phyloP scores from a whole-genome alignment of 2,113 vertebrate species.

The Thamnophis sirtalis region DNA sequence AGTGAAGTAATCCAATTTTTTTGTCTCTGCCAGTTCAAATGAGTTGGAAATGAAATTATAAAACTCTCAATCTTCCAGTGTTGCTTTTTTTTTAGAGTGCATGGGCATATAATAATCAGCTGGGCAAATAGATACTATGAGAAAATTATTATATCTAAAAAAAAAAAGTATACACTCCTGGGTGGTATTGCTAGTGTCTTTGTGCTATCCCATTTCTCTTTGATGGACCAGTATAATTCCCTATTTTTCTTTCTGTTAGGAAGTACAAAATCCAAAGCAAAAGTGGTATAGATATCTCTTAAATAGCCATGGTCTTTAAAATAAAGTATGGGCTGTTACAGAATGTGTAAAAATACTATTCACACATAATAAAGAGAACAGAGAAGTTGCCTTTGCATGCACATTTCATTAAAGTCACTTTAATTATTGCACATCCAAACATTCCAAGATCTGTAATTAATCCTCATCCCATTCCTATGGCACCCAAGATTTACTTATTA shows the following conservation, averaged over 20 bases:
- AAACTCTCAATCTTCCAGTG: background rate
- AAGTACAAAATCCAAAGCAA: background rate
- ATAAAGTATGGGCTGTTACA: background rate
- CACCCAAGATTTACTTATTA: background rate
- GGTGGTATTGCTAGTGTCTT: background rate
- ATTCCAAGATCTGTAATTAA: background rate
- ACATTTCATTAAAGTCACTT: background rate
- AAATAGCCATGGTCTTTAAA: background rate
- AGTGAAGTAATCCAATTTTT: constrained; percentile 38
- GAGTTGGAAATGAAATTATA: constrained; percentile 9
- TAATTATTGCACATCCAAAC: background rate
- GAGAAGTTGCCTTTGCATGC: background rate
- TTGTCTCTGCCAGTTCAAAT: constrained; percentile 50
- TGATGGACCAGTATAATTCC: background rate
- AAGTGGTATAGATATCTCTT: background rate
- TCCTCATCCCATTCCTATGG: background rate
- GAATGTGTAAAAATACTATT: background rate
- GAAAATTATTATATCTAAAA: background rate
- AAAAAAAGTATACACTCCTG: background rate
- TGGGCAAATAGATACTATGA: background rate
- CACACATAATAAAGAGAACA: background rate
- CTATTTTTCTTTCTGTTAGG: background rate
- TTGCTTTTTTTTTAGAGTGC: background rate
- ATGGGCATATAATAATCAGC: background rate
- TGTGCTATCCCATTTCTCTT: background rate